A percentile compares a stretch with the other conserved stretches of the same genome.
Conservation (phyloP, 2,797 vertebrate genomes). For the Tenualosa ilisha region DNA sequence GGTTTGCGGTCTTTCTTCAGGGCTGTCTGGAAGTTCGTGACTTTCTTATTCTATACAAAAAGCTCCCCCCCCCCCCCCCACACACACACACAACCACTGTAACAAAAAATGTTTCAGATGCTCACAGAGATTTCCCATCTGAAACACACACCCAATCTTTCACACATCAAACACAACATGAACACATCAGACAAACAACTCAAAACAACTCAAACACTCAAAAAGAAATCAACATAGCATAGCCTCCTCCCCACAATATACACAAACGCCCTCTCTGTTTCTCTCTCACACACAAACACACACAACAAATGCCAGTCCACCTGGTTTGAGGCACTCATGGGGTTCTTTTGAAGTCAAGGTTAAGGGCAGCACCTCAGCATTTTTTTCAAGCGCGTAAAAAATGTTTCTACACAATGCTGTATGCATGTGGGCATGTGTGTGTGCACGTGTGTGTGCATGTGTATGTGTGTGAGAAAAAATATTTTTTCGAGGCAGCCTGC, state of each 20-base stretch:
- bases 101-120: too few relatives aligned
- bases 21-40: conserved; percentile 35
- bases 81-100: neutral
- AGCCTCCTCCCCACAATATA: too few relatives aligned
- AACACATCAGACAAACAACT: too few relatives aligned
- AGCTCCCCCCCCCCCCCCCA: too few relatives aligned
- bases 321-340: neutral
- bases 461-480: neutral
- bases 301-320: neutral
- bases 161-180: too few relatives aligned
- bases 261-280: too few relatives aligned
- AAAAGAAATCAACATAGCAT: too few relatives aligned
- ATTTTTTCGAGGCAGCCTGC: neutral
- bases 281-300: neutral
- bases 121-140: too few relatives aligned
- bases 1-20: conserved; percentile 16
- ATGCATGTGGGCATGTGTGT: neutral
- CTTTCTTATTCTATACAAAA: conserved; percentile 8
- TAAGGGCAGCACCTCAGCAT: conserved; percentile 43
- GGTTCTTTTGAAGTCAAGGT: conserved; percentile 43
- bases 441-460: neutral
- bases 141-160: too few relatives aligned
- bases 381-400: conserved; percentile 42
- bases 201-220: too few relatives aligned
- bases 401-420: conserved; percentile 16